Evolutionary conservation across 1,140 invertebrate species (phyloP).

Genomic region (Mylabris phalerata): DNA sequence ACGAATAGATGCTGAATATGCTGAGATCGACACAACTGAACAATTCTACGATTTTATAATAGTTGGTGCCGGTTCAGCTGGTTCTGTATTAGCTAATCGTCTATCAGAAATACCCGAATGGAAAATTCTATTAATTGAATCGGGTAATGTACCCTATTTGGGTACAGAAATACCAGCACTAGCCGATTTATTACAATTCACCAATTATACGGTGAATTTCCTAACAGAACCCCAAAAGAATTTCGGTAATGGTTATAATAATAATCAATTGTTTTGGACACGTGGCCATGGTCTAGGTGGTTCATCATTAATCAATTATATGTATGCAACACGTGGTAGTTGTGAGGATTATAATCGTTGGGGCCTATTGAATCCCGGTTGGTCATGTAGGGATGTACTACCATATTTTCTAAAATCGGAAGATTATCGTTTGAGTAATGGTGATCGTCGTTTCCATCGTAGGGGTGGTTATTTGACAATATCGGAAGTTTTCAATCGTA

Average conservation of each 20-base stretch:
- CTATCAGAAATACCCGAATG: slow-evolving; percentile 61
- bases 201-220: slow-evolving; percentile 71
- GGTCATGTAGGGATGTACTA: slow-evolving; percentile 72
- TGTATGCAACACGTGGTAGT: slow-evolving; percentile 82
- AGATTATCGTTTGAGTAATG: slow-evolving; percentile 54
- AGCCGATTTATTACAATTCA: slow-evolving; percentile 59
- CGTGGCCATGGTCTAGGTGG: slow-evolving; percentile 63
- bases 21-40: too few species aligned
- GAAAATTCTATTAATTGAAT: slow-evolving; percentile 65
- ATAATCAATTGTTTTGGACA: slow-evolving; percentile 51
- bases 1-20: too few species aligned
- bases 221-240: slow-evolving; percentile 60
- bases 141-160: slow-evolving; percentile 57
- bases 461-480: slow-evolving; percentile 38
- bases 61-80: slow-evolving; percentile 43
- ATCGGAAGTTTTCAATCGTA: not conserved
- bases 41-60: slow-evolving; percentile 21
- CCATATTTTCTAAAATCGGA: slow-evolving; percentile 75
- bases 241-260: slow-evolving; percentile 53
- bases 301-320: slow-evolving; percentile 75
- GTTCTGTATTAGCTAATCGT: slow-evolving; percentile 52
- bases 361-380: slow-evolving; percentile 62
- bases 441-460: slow-evolving; percentile 48
- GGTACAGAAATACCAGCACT: slow-evolving; percentile 66
- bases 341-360: slow-evolving; percentile 55